These are phyloP conservation scores for Thomomys bottae DNA, from an alignment of 2,113 vertebrate species.

Conservation along the genomic window DNA sequence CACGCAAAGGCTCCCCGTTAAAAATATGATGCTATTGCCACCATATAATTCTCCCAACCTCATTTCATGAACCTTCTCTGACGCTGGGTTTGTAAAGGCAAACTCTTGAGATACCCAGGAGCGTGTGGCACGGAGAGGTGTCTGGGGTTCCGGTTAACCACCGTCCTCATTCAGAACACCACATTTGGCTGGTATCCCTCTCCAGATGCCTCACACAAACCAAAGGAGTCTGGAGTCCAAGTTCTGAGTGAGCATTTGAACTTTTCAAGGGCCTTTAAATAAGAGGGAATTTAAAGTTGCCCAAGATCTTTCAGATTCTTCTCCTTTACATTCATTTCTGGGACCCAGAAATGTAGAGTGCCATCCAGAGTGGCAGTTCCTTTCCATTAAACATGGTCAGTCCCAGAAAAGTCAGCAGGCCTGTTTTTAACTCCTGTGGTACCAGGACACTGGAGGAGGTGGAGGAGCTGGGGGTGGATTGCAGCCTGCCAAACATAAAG, in stretches of 20 bases:
- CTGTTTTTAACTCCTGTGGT: background rate
- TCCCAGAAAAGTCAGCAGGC: background rate
- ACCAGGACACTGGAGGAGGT: no score
- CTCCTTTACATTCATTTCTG: background rate
- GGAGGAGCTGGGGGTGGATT: background rate
- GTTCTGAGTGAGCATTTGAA: slow-evolving; percentile 45
- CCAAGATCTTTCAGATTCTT: background rate
- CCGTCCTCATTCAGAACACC: slow-evolving; percentile 58
- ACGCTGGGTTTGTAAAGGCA: slow-evolving; percentile 22
- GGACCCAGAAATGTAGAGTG: fast-evolving
- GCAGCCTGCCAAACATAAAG: fast-evolving
- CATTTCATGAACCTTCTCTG: slow-evolving; percentile 39
- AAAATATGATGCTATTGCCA: slow-evolving; percentile 62
- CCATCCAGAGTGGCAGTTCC: background rate
- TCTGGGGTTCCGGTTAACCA: slow-evolving; percentile 65
- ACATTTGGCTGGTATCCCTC: slow-evolving; percentile 31
- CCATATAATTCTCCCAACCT: slow-evolving; percentile 53
- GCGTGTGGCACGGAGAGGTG: slow-evolving; percentile 24
- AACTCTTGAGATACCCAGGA: background rate
- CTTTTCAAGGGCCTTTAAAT: slow-evolving; percentile 44
- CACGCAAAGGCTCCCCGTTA: slow-evolving; percentile 32
- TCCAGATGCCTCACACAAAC: slow-evolving; percentile 37
- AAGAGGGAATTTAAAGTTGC: slow-evolving; percentile 17
- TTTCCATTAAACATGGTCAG: background rate
- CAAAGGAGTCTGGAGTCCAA: slow-evolving; percentile 25